Conservation (phyloP, 2,888 invertebrate genomes). For the Cylloceria caligata region DNA sequence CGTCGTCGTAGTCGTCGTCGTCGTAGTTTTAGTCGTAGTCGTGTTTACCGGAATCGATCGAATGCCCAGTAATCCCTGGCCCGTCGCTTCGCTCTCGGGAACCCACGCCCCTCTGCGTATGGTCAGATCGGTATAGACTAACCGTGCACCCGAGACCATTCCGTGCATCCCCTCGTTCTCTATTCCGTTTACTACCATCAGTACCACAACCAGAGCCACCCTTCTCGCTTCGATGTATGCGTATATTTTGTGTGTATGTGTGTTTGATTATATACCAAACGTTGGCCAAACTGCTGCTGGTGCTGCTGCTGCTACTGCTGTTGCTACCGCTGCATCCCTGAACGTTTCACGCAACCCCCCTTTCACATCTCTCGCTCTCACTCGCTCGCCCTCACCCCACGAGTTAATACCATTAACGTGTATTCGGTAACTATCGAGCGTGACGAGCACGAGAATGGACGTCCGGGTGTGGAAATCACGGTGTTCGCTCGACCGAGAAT, state of each 20-base stretch:
- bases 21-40: conserved; percentile 26
- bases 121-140: conserved; percentile 54
- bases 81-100: conserved; percentile 23
- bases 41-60: conserved; percentile 62
- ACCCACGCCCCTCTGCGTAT: conserved; percentile 41
- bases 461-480: conserved; percentile 66
- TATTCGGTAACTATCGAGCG: conserved; percentile 70
- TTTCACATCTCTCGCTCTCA: conserved; percentile 41
- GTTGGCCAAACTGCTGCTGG: conserved; percentile 18
- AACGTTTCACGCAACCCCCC: conserved; percentile 46
- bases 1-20: conserved; percentile 20
- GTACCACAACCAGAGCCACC: conserved; percentile 44
- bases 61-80: conserved; percentile 52
- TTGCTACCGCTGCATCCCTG: conserved; percentile 46
- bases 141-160: too few relatives aligned
- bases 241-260: conserved; percentile 13
- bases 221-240: conserved; percentile 20
- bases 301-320: conserved; percentile 20
- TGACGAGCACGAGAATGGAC: conserved; percentile 66
- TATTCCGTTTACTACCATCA: conserved; percentile 27
- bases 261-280: conserved; percentile 1
- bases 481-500: conserved; percentile 65
- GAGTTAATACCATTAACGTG: conserved; percentile 71
- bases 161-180: conserved; percentile 42
- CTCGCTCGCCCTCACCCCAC: conserved; percentile 54